A percentile compares a stretch with the other conserved stretches of the same genome.
These are phyloP conservation scores for Porites divaricata DNA, from an alignment of 92 coral and sea anemone species.

Conservation along the genomic window DNA sequence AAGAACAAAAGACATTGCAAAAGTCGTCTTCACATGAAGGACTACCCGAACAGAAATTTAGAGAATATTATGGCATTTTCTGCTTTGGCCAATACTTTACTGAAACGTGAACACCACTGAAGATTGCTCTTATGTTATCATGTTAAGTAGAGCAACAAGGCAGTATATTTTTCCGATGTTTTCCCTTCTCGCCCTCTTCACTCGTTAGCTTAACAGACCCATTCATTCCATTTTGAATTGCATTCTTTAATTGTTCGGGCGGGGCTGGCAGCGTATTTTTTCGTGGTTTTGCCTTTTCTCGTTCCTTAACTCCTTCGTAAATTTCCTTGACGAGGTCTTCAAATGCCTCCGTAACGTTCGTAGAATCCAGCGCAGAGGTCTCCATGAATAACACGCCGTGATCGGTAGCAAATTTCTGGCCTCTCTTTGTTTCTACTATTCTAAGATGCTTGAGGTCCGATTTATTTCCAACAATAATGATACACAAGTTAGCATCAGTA, in stretches of 20 bases:
- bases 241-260: background rate
- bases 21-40: no score
- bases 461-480: constrained; percentile 94
- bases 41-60: no score
- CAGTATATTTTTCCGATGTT: constrained; percentile 2
- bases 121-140: background rate
- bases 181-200: background rate
- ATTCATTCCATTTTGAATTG: constrained; percentile 16
- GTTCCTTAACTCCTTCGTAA: constrained; percentile 76
- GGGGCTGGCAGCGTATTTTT: constrained; percentile 17
- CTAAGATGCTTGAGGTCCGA: constrained; percentile 92
- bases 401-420: constrained; percentile 80
- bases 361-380: constrained; percentile 93
- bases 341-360: constrained; percentile 92
- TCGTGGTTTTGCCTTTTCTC: constrained; percentile 55
- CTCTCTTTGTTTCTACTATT: constrained; percentile 88
- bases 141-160: constrained; percentile 25
- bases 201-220: constrained; percentile 20
- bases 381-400: constrained; percentile 90
- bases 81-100: background rate
- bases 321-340: constrained; percentile 83
- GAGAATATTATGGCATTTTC: no score
- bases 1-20: no score
- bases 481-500: constrained; percentile 70
- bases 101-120: background rate